Base-by-base conservation (phyloP, 2,113 vertebrate genomes). In the Vulpes lagopus region DNA sequence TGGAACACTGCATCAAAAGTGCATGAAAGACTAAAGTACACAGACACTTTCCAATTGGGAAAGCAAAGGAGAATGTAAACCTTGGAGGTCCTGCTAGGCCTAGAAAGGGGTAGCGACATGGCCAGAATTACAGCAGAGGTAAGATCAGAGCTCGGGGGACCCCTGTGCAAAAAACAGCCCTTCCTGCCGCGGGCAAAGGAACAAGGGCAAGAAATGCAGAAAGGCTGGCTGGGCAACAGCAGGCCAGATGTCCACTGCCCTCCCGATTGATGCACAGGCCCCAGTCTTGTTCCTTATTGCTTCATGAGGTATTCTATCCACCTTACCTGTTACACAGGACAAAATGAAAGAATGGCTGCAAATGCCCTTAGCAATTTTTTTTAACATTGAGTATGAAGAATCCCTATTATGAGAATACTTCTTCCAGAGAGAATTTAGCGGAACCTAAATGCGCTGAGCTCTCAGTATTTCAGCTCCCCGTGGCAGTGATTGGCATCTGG, bases 181-280 rank as follows among this genome's bases (percentile, higher is more conserved):
- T 49, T 17, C 57, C n/a, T 8, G 27, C 73, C 38, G 15, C 0
- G 0, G 19, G 19, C 8, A 69, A 55, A 87, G 32, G 79, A 51
- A 73, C 20, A 5, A 0, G 8, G 43, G 8, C 1, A 11, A 90
- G 55, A 92, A 38, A 80, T 19, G 43, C 30, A 73, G 32, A 49
- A 65, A 79, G 55, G 1, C 49, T 38, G n/a, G n/a, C 0, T 0
- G 43, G 3, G 4, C 0, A 1, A 23, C 10, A 89, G 19, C 4
- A 5, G 57, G 30, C 12, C 53, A 35, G 60, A 55, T 5, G 1
- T 43, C n/a, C 6, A 8, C 79, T 5, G 22, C 30, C 30, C 20
- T 43, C 38, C 62, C 32, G 1, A 64, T 55, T 57, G 43, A 38
- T 76, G 69, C 35, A 16, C 27, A 65, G 74, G 53, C 30, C 53